Evolutionary conservation across 2,113 vertebrate genomes (phyloP).

Genomic region (Copsychus sechellarum): DNA sequence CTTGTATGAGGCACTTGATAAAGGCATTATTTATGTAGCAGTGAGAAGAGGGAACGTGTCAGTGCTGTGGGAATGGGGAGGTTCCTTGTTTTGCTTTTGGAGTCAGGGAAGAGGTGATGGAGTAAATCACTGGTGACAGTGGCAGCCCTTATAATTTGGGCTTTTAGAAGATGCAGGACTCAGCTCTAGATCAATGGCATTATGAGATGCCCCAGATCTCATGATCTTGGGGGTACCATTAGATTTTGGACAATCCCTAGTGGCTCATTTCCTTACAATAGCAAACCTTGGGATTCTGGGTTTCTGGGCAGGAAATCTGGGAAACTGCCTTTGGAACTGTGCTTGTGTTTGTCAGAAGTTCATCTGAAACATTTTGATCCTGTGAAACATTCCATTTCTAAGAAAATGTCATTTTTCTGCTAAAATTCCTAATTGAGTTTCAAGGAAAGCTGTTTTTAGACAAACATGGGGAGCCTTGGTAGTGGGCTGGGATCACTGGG

Average conservation of each 20-base stretch:
- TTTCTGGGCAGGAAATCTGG: not conserved
- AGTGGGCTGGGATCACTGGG: not conserved
- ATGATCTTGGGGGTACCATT: not conserved
- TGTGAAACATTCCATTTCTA: not conserved
- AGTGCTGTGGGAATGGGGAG: not conserved
- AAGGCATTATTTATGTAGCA: not conserved
- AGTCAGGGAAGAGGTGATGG: not conserved
- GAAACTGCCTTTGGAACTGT: not conserved
- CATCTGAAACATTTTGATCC: not conserved
- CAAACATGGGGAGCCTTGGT: accelerated
- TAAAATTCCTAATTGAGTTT: not conserved
- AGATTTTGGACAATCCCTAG: not conserved
- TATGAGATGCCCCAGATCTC: not conserved
- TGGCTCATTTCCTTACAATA: accelerated
- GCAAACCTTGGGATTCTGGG: not conserved
- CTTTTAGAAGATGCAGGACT: not conserved
- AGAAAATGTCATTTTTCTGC: not conserved
- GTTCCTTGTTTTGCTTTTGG: accelerated
- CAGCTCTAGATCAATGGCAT: accelerated
- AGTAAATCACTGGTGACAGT: not conserved
- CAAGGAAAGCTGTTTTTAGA: not conserved
- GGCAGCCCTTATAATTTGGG: not conserved
- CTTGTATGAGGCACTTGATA: not conserved
- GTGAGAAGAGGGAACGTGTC: accelerated
- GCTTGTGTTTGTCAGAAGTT: not conserved